Conservation (phyloP, 2,888 invertebrate species). For the Cheiracanthium punctorium region DNA sequence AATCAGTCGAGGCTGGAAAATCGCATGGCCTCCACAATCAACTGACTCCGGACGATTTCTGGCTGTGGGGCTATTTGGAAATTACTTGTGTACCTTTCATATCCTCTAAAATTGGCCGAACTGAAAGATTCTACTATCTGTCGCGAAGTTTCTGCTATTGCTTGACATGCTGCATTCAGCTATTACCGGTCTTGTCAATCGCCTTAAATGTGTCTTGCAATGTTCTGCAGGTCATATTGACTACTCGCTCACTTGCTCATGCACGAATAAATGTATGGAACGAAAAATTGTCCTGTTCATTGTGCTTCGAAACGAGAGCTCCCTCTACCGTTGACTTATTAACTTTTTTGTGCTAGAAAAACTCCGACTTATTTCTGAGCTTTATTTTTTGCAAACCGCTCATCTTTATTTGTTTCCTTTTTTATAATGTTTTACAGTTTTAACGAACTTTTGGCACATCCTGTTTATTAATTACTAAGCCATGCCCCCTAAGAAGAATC, state of each 20-base stretch:
- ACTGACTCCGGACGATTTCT: not conserved
- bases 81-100: not conserved
- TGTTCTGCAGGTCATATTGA: not conserved
- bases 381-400: not conserved
- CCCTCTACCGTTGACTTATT: not conserved
- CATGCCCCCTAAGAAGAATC: no score
- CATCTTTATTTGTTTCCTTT: not conserved
- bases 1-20: not conserved
- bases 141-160: not conserved
- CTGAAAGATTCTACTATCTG: not conserved
- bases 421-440: not conserved
- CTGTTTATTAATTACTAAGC: no score
- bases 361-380: not conserved
- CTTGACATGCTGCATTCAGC: not conserved
- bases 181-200: not conserved
- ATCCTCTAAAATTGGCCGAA: not conserved
- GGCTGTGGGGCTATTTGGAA: not conserved
- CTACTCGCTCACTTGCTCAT: not conserved
- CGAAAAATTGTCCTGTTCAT: not conserved
- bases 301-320: not conserved
- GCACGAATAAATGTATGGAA: not conserved
- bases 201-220: not conserved
- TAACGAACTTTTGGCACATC: not conserved
- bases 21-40: not conserved
- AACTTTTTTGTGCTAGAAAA: not conserved